These are phyloP conservation scores for Cheilosia vulpina DNA, from an alignment of 2,888 invertebrate species.

Conservation along the genomic window DNA sequence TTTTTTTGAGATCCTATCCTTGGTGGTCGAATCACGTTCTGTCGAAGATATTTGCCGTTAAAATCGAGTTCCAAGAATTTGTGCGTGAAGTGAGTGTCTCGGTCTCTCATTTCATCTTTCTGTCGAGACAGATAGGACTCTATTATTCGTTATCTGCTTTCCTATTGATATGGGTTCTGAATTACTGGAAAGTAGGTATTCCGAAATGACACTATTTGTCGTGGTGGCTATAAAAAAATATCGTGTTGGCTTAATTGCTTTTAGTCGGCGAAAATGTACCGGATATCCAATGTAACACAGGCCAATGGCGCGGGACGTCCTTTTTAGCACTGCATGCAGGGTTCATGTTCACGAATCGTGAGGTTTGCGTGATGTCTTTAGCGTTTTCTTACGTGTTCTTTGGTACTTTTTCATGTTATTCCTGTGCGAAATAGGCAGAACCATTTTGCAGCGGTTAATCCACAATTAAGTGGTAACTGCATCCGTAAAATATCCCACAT, in stretches of 20 bases:
- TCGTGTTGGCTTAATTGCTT: conserved; percentile 34
- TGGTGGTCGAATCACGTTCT: conserved; percentile 46
- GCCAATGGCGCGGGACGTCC: not conserved
- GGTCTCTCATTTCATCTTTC: conserved; percentile 23
- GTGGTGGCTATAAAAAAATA: conserved; percentile 20
- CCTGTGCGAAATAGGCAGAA: not conserved
- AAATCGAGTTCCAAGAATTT: conserved; percentile 46
- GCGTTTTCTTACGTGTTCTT: not conserved
- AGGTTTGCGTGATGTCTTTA: conserved; percentile 40
- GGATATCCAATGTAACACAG: conserved; percentile 28
- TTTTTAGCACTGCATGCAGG: conserved; percentile 1
- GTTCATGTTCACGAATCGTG: not conserved
- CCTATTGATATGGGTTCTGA: not conserved
- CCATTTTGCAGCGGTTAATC: conserved; percentile 24
- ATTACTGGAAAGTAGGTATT: not conserved
- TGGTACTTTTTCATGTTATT: not conserved
- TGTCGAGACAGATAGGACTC: not conserved
- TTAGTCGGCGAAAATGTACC: conserved; percentile 32
- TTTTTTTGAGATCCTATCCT: conserved; percentile 9
- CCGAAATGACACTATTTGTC: not conserved
- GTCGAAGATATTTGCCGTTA: conserved; percentile 42
- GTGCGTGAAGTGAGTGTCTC: conserved; percentile 33
- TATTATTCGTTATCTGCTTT: no score
- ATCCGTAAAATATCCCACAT: conserved; percentile 12
- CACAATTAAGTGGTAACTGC: conserved; percentile 30